These are phyloP conservation scores for Onychostruthus taczanowskii DNA, from an alignment of 2,113 vertebrate species.

Conservation along the genomic window DNA sequence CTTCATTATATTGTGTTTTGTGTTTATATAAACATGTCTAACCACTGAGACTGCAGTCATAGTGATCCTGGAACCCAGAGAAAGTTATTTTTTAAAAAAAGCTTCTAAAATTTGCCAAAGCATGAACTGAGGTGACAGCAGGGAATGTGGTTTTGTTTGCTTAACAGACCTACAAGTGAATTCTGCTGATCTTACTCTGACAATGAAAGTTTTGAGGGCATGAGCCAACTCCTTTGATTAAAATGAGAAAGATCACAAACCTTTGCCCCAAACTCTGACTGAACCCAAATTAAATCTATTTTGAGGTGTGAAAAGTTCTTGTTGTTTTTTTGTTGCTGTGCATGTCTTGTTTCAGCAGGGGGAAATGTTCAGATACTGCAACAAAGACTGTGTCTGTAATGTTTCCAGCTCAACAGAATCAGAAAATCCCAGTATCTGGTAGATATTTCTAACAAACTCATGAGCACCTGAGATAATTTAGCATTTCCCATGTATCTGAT, in stretches of 20 bases:
- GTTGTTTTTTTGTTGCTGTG: conserved; percentile 10
- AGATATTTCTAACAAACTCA: background rate
- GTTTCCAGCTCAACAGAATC: background rate
- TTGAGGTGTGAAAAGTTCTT: conserved; percentile 27
- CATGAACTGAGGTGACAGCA: conserved; percentile 34
- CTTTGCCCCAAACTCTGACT: conserved; percentile 49
- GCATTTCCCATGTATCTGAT: background rate
- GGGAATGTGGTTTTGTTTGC: conserved; percentile 47
- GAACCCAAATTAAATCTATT: conserved; percentile 40
- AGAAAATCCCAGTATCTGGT: background rate
- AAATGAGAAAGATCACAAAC: conserved; percentile 35
- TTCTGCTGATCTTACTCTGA: conserved; percentile 48
- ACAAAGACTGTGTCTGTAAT: background rate
- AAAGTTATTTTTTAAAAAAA: conserved; percentile 19
- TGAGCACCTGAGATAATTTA: background rate
- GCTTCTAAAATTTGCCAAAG: conserved; percentile 50
- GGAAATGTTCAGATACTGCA: background rate
- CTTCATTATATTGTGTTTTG: background rate
- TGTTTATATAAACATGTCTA: background rate
- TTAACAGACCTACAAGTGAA: conserved; percentile 46
- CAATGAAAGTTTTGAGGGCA: conserved; percentile 36
- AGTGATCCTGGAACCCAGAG: background rate
- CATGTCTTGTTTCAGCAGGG: background rate
- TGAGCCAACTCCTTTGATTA: conserved; percentile 42
- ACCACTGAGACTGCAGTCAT: background rate